Base-by-base conservation (phyloP, 2,113 vertebrate species). In the Actenoides hombroni region DNA sequence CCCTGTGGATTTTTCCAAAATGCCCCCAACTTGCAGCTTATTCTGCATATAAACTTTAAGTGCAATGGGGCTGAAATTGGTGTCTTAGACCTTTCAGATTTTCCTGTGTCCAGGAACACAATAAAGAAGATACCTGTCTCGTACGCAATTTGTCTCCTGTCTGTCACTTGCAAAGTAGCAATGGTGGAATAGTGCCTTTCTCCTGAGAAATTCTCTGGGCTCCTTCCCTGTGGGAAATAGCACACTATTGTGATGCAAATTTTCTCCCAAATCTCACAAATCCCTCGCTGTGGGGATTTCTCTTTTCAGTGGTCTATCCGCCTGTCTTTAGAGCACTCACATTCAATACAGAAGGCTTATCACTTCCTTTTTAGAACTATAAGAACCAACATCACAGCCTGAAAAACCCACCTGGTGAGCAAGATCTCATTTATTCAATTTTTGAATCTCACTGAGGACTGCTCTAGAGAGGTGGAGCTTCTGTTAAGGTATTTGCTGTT, bases 181-280 rank as follows among this genome's bases (percentile, higher is more conserved):
- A 42, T 64, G 91, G 74, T 91, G 67, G 91, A 88, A 85, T 49
- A 92, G 48, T 57, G 59, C 28, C 60, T 87, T 93, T 90, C 92
- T 94, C 92, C 63, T 77, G 89, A 69, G 91, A 93, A 93, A 91
- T 78, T 93, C 56, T 94, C 74, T 75, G 75, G 80, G 49, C 60
- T 95, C 51, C 74, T 81, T 95, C 86, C 69, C 73, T 93, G 86
- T 76, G 82, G 88, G 86, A 94, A 96, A 95, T 71, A 78, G 87
- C 84, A 84, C 42, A 54, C 77, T 69, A 97, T 95, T 97, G 90
- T 96, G 89, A 97, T 96, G 95, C 90, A 97, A 88, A 97, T 96
- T 97, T 96, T 90, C 91, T 97, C 87, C 91, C 93, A 96, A 90
- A 96, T 95, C 96, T 96, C 92, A 71, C 90, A 96, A 91, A 97